Evolutionary conservation across 2,888 invertebrate genomes (phyloP).

Genomic region (Amaurobius ferox): DNA sequence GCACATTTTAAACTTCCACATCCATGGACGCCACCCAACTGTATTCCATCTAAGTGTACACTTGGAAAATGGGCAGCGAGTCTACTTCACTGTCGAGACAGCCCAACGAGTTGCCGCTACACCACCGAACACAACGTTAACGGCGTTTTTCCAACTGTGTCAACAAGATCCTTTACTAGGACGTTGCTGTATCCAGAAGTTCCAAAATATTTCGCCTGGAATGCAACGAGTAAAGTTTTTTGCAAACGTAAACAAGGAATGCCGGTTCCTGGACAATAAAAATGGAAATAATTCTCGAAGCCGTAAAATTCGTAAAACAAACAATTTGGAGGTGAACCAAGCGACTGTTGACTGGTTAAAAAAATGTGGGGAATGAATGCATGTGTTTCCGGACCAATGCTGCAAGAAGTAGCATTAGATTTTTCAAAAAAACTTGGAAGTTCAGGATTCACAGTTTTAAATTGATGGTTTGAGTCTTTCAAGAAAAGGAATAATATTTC

Average conservation of each 20-base stretch:
- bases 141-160: background rate
- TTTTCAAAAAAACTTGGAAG: no score
- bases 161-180: background rate
- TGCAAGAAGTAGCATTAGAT: no score
- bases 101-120: background rate
- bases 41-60: slow-evolving; percentile 11
- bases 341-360: no score
- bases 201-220: slow-evolving; percentile 26
- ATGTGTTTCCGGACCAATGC: no score
- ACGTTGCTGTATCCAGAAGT: slow-evolving; percentile 16
- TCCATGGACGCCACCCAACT: background rate
- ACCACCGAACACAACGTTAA: background rate
- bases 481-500: no score
- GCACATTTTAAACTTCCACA: no score
- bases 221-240: background rate
- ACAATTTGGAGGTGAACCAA: no score
- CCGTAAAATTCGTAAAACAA: no score
- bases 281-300: no score
- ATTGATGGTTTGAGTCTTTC: no score
- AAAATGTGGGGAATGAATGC: no score
- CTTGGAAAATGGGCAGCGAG: slow-evolving; percentile 27
- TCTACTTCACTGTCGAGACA: slow-evolving; percentile 10
- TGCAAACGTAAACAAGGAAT: background rate
- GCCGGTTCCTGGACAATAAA: background rate
- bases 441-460: no score